Evolutionary conservation across 2,113 vertebrate genomes (phyloP).

Genomic region (Orientallactaga bullata): DNA sequence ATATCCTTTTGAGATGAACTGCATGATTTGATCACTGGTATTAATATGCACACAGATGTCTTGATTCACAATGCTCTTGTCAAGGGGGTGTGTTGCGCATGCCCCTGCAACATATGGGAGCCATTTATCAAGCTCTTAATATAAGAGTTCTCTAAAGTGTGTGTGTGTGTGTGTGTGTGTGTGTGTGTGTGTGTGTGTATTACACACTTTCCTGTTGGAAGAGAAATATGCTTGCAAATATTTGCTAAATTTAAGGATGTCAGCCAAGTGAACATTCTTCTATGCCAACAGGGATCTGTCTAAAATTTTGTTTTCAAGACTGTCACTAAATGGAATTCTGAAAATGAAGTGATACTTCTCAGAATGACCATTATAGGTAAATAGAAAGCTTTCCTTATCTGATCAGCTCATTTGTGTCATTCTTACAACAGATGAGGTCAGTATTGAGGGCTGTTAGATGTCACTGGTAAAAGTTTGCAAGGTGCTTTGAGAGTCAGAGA

Average conservation of each 20-base stretch:
- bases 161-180: too few species aligned
- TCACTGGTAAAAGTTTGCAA: not conserved
- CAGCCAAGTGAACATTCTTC: not conserved
- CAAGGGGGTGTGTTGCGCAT: not conserved
- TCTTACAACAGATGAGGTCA: not conserved
- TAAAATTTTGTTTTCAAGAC: not conserved
- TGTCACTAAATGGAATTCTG: not conserved
- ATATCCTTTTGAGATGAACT: not conserved
- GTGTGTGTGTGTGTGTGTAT: not conserved
- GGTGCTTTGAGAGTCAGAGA: not conserved
- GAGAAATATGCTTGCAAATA: not conserved
- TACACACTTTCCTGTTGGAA: not conserved
- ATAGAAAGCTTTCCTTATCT: not conserved
- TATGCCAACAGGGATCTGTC: not conserved
- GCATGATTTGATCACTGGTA: not conserved
- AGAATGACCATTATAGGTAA: not conserved
- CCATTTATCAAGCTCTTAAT: not conserved
- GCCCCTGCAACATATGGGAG: not conserved
- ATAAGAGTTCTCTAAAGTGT: not conserved
- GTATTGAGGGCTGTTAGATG: not conserved
- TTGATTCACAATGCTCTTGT: not conserved
- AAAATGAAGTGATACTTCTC: not conserved
- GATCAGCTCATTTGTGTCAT: not conserved
- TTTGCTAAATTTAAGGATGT: constrained; percentile 4
- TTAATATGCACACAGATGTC: not conserved